These are phyloP conservation scores for Melanchra persicariae DNA, from an alignment of 2,888 invertebrate genomes.

Conservation along the genomic window DNA sequence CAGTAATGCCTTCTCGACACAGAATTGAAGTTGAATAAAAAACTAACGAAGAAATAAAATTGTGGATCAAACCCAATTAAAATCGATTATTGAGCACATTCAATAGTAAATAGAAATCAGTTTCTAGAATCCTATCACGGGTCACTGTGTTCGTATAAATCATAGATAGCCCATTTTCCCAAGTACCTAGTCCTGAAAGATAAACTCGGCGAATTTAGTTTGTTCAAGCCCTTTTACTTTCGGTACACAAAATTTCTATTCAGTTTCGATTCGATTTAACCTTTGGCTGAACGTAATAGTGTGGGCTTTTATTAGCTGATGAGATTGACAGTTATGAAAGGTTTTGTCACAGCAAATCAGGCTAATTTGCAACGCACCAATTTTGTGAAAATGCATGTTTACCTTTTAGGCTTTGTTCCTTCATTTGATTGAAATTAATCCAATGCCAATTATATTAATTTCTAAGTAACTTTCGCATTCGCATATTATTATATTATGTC, in stretches of 20 bases:
- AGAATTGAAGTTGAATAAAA: not conserved
- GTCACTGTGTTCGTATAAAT: not conserved
- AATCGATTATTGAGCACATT: not conserved
- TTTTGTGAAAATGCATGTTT: not conserved
- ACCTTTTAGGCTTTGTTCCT: not conserved
- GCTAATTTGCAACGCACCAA: conserved; percentile 1
- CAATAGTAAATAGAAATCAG: conserved; percentile 2
- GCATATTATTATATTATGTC: no score
- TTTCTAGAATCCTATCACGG: not conserved
- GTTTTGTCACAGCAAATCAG: not conserved
- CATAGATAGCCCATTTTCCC: not conserved
- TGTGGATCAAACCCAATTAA: not conserved
- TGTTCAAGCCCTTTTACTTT: conserved; percentile 1
- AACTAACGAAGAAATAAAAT: not conserved
- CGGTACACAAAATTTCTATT: conserved; percentile 26
- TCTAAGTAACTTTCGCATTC: no score
- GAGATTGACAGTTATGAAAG: conserved; percentile 23
- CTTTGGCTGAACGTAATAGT: conserved; percentile 9
- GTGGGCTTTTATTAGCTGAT: conserved; percentile 30
- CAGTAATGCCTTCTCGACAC: no score
- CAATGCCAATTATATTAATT: no score
- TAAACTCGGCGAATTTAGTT: conserved; percentile 34
- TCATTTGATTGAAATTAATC: not conserved
- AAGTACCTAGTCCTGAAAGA: conserved; percentile 1
- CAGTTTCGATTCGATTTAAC: conserved; percentile 14